Conservation (phyloP, 1,140 invertebrate genomes). For the Meloidogyne floridensis region DNA sequence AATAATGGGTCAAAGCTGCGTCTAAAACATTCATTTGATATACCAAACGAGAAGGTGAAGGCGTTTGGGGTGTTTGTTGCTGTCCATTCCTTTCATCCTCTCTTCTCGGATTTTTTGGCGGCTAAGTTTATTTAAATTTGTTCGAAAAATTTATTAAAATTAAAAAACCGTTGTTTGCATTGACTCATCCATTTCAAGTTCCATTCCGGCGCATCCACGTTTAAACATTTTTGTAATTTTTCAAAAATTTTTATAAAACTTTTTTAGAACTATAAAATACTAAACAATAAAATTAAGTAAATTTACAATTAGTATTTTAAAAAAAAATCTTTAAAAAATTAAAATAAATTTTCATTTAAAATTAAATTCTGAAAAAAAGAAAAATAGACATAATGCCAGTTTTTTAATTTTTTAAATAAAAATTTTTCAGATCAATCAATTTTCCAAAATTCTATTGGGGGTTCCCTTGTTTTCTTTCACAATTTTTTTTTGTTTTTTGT, state of each 20-base stretch:
- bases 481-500: too few relatives aligned
- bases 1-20: constrained; percentile 22
- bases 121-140: constrained; percentile 16
- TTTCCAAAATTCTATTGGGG: too few relatives aligned
- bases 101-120: constrained; percentile 25
- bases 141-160: background rate
- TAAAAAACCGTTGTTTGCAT: background rate
- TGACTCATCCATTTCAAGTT: background rate
- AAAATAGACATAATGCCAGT: too few relatives aligned
- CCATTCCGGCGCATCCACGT: background rate
- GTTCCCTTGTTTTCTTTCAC: too few relatives aligned
- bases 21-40: constrained; percentile 27
- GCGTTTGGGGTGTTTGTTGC: background rate
- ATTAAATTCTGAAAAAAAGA: too few relatives aligned
- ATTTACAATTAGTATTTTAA: too few relatives aligned
- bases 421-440: too few relatives aligned
- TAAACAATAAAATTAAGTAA: too few relatives aligned
- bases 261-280: too few relatives aligned
- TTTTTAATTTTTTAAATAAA: too few relatives aligned
- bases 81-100: constrained; percentile 10
- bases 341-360: too few relatives aligned
- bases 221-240: background rate
- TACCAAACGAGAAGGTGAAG: constrained; percentile 20
- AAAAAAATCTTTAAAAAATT: too few relatives aligned
- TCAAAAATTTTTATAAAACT: background rate